Evolutionary conservation across 2,888 invertebrate species (phyloP).

Genomic region (Sphinx pinastri): DNA sequence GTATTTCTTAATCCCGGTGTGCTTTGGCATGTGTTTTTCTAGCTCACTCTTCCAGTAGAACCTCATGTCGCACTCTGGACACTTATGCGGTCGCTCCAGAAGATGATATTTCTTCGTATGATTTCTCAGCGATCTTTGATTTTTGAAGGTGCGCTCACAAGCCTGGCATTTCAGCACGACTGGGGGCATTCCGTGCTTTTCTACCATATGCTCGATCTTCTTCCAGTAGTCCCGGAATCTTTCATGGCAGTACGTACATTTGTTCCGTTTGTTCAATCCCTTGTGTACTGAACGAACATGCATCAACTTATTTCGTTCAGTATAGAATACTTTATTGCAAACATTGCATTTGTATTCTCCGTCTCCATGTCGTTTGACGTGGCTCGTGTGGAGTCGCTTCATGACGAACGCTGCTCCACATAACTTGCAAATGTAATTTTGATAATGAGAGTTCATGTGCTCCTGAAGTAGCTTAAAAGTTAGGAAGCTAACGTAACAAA

Average conservation of each 20-base stretch:
- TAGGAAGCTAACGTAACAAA: conserved; percentile 51
- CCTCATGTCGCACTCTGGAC: conserved; percentile 69
- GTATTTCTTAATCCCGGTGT: conserved; percentile 56
- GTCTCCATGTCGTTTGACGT: conserved; percentile 53
- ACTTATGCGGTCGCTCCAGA: conserved; percentile 65
- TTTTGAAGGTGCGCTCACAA: conserved; percentile 59
- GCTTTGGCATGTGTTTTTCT: conserved; percentile 59
- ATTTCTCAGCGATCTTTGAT: conserved; percentile 50
- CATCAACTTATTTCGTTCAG: conserved; percentile 37
- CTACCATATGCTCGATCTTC: conserved; percentile 60
- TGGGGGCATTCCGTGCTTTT: conserved; percentile 55
- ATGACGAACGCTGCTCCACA: conserved; percentile 57
- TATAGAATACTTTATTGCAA: conserved; percentile 57
- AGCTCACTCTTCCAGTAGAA: conserved; percentile 54
- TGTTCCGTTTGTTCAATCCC: conserved; percentile 47
- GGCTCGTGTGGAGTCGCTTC: conserved; percentile 47
- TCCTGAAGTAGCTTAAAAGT: conserved; percentile 63
- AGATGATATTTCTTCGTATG: conserved; percentile 70
- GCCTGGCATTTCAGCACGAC: conserved; percentile 58
- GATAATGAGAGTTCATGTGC: conserved; percentile 67
- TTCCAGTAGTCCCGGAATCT: conserved; percentile 60
- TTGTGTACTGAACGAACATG: conserved; percentile 43
- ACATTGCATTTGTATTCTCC: conserved; percentile 57
- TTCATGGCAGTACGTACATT: conserved; percentile 55
- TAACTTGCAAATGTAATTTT: conserved; percentile 57